Percentiles rank a stretch among this genome's conserved stretches.
These are phyloP conservation scores for Saturnia japonica DNA, from an alignment of 2,888 invertebrate genomes.

Conservation along the genomic window DNA sequence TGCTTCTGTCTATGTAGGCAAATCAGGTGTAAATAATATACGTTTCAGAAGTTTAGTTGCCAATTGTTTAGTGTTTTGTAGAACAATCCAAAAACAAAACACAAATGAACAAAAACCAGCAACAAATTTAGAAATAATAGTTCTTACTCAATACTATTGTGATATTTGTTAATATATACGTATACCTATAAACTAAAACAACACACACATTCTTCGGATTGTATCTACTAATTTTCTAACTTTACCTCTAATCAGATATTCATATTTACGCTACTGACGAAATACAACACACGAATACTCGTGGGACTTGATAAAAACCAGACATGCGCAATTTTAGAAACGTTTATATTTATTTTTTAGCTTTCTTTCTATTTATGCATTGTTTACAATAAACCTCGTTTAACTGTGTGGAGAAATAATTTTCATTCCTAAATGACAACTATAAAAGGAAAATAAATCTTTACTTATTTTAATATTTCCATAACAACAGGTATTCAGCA, in stretches of 20 bases:
- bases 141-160: not conserved
- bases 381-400: not conserved
- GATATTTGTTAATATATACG: not conserved
- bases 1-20: too few species aligned
- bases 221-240: not conserved
- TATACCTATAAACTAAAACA: not conserved
- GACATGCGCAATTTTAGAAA: conserved; percentile 13
- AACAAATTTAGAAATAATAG: not conserved
- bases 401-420: not conserved
- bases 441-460: not conserved
- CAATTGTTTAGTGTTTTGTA: too few species aligned
- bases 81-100: too few species aligned
- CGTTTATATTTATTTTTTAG: conserved; percentile 10
- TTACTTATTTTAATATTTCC: not conserved
- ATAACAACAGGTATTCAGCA: not conserved
- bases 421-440: not conserved
- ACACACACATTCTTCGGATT: not conserved
- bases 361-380: conserved; percentile 11
- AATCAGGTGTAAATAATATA: too few species aligned
- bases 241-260: conserved; percentile 4
- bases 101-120: too few species aligned
- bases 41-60: too few species aligned
- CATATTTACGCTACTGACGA: conserved; percentile 10
- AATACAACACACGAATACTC: conserved; percentile 9
- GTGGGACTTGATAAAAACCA: conserved; percentile 14